Evolutionary conservation across 2,888 invertebrate genomes (phyloP).

Genomic region (Maniola hyperantus): DNA sequence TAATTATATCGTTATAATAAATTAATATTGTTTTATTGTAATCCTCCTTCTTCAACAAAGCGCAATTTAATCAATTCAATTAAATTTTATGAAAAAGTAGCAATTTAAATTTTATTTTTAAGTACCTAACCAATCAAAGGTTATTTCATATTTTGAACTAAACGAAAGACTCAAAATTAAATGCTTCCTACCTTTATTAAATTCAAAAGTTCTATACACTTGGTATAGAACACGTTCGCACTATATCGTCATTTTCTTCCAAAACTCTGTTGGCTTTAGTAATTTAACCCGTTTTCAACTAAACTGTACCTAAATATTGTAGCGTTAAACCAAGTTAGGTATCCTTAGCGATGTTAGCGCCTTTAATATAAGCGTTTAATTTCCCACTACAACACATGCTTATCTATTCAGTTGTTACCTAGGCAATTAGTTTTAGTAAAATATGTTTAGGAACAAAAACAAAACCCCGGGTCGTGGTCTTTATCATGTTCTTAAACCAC

Average conservation of each 20-base stretch:
- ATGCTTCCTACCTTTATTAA: too few species aligned
- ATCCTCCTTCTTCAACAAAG: neutral
- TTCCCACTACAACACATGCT: slow-evolving; percentile 14
- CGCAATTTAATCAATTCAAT: too few species aligned
- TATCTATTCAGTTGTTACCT: slow-evolving; percentile 7
- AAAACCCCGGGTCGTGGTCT: neutral
- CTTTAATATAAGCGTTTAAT: slow-evolving; percentile 14
- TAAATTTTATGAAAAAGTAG: too few species aligned
- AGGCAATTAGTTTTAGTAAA: slow-evolving; percentile 14
- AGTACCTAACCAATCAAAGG: too few species aligned
- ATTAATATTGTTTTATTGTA: neutral
- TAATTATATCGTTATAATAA: neutral
- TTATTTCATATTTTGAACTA: too few species aligned
- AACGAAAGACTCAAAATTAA: too few species aligned
- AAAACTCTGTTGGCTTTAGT: neutral
- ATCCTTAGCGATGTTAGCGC: slow-evolving; percentile 11
- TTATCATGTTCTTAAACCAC: too few species aligned
- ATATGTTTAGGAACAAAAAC: neutral
- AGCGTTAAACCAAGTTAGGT: slow-evolving; percentile 16
- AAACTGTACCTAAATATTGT: slow-evolving; percentile 2
- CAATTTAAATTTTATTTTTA: too few species aligned
- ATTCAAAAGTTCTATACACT: too few species aligned
- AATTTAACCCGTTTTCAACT: slow-evolving; percentile 1
- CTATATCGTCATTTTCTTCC: neutral
- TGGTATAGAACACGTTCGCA: too few species aligned